These are phyloP conservation scores for Pararge aegeria DNA, from an alignment of 1,140 invertebrate species.

Conservation along the genomic window DNA sequence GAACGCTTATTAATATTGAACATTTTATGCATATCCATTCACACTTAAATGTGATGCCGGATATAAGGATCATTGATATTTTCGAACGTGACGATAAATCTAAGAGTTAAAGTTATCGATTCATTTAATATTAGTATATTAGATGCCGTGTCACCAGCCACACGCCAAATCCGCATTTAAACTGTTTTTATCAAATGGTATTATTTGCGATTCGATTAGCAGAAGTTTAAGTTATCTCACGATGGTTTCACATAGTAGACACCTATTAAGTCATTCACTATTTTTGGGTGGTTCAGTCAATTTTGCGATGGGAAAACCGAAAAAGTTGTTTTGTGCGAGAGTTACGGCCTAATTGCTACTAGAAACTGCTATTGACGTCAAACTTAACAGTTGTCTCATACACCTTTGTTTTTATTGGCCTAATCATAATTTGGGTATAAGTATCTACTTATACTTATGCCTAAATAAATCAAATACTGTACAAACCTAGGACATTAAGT, in stretches of 20 bases:
- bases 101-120: conserved; percentile 44
- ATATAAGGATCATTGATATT: conserved; percentile 32
- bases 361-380: conserved; percentile 27
- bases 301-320: conserved; percentile 43
- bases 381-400: conserved; percentile 1
- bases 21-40: conserved; percentile 29
- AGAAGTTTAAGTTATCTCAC: conserved; percentile 67
- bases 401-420: conserved; percentile 4
- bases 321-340: conserved; percentile 35
- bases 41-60: conserved; percentile 26
- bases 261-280: conserved; percentile 63
- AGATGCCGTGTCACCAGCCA: conserved; percentile 59
- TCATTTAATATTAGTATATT: conserved; percentile 60
- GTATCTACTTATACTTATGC: not conserved
- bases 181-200: conserved; percentile 55
- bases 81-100: conserved; percentile 34
- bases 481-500: no score
- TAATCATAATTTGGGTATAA: not conserved
- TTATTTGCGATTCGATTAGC: conserved; percentile 72
- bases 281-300: conserved; percentile 60
- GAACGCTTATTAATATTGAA: conserved; percentile 32
- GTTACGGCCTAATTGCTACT: conserved; percentile 37
- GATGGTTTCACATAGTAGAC: conserved; percentile 59
- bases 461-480: no score
- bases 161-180: conserved; percentile 70